These are phyloP conservation scores for Avahi laniger DNA, from an alignment of 2,797 vertebrate genomes.

Conservation along the genomic window DNA sequence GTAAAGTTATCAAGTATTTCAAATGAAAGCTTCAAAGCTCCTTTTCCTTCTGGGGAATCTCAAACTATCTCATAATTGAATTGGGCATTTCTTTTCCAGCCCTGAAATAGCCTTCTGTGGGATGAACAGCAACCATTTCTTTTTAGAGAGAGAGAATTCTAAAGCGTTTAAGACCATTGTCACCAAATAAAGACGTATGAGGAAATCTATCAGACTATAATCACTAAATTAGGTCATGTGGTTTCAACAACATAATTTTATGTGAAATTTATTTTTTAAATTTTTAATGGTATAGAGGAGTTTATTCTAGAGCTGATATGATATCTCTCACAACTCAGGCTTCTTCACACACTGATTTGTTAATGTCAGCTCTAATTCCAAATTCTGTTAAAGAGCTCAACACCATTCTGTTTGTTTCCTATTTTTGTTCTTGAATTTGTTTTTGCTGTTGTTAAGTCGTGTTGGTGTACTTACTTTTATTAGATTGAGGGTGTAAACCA, in stretches of 20 bases:
- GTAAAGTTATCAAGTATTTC: not conserved
- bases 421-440: conserved; percentile 15
- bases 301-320: not conserved
- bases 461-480: conserved; percentile 1
- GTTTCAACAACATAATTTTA: not conserved
- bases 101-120: not conserved
- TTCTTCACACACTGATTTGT: not conserved
- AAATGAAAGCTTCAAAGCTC: not conserved
- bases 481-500: not conserved
- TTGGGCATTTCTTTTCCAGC: not conserved
- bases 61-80: not conserved
- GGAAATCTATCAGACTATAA: not conserved
- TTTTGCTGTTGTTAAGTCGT: not conserved
- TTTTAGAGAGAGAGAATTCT: not conserved
- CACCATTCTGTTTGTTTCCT: not conserved
- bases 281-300: not conserved
- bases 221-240: not conserved
- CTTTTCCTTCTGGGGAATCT: not conserved
- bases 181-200: not conserved
- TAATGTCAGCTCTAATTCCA: not conserved
- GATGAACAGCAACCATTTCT: not conserved
- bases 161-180: not conserved
- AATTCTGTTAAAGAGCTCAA: conserved; percentile 22
- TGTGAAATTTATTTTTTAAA: not conserved
- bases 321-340: not conserved